Evolutionary conservation across 2,113 vertebrate genomes (phyloP).

Genomic region (Cyanoderma ruficeps): DNA sequence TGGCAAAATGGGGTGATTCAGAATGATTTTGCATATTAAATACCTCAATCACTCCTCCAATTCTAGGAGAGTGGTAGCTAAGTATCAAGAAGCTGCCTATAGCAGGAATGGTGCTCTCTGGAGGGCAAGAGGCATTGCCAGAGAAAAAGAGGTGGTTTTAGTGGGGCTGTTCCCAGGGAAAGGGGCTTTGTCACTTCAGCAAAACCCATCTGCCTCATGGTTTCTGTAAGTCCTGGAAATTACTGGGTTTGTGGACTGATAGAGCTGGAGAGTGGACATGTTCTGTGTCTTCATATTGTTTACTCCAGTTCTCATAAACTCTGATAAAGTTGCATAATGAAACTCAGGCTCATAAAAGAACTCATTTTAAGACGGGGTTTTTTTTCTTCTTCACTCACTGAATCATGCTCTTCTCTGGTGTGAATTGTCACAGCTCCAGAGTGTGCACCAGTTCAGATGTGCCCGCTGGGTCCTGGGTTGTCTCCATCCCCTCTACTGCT

Average conservation of each 20-base stretch:
- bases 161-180: neutral
- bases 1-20: neutral
- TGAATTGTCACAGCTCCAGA: neutral
- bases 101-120: neutral
- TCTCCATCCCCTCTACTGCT: neutral
- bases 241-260: neutral
- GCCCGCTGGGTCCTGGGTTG: neutral
- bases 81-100: neutral
- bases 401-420: neutral
- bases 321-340: neutral
- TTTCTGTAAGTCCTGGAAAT: neutral
- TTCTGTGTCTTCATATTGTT: neutral
- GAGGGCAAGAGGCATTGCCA: neutral
- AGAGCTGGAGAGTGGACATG: neutral
- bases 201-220: neutral
- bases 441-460: neutral
- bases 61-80: neutral
- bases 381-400: neutral
- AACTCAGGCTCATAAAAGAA: neutral
- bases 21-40: neutral
- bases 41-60: neutral
- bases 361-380: neutral
- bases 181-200: neutral
- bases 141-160: neutral
- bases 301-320: neutral